A percentile compares a stretch with the other conserved stretches of the same genome.
phyloP scores from a whole-genome alignment of 1,140 invertebrate species.

The Drosophila kepulauana region DNA sequence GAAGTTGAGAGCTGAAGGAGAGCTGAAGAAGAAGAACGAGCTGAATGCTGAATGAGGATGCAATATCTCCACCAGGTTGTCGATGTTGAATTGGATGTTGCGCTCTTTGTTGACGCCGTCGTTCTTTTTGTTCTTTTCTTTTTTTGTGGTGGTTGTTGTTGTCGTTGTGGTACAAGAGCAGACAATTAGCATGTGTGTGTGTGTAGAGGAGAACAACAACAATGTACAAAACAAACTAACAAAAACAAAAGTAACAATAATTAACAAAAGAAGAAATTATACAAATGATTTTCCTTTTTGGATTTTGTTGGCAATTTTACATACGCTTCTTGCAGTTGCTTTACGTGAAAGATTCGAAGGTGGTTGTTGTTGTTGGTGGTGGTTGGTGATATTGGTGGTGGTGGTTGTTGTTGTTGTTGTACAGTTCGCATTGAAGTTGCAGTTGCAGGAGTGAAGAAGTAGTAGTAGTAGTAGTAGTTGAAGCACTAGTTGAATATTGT shows the following conservation, averaged over 20 bases:
- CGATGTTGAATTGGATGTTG: constrained; percentile 2
- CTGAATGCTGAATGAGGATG: constrained; percentile 1
- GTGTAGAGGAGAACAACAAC: constrained; percentile 31
- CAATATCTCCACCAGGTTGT: not conserved
- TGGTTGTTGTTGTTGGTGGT: constrained; percentile 40
- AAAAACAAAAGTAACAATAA: constrained; percentile 7
- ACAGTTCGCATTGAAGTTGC: constrained; percentile 48
- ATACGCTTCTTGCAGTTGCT: constrained; percentile 42
- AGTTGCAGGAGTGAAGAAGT: constrained; percentile 25
- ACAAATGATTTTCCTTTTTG: not conserved
- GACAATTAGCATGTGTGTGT: constrained; percentile 10
- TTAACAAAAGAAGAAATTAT: constrained; percentile 11
- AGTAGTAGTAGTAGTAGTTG: constrained; percentile 25
- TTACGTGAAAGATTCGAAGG: constrained; percentile 30
- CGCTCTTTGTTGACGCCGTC: constrained; percentile 1
- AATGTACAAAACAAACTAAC: constrained; percentile 29
- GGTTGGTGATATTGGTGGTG: constrained; percentile 25
- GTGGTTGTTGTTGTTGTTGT: constrained; percentile 38
- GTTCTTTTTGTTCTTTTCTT: not conserved
- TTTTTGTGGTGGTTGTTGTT: constrained; percentile 8
- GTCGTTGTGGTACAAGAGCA: constrained; percentile 23
- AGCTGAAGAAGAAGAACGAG: not conserved
- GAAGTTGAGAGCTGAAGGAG: not conserved
- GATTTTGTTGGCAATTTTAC: constrained; percentile 27
- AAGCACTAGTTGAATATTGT: constrained; percentile 34